Evolutionary conservation across 1,140 invertebrate species (phyloP).

Genomic region (Orius insidiosus): DNA sequence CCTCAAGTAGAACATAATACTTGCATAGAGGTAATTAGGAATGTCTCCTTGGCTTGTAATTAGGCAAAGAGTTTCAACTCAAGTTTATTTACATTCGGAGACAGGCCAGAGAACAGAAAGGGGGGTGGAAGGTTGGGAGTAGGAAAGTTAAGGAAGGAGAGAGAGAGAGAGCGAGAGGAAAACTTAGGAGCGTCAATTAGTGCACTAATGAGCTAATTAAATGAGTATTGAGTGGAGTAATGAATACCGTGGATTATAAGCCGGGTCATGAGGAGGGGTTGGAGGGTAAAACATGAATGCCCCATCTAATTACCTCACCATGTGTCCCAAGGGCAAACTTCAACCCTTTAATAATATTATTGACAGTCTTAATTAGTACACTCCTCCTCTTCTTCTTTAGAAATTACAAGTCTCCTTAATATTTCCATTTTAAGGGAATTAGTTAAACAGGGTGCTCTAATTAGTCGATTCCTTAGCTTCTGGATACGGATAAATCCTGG

Average conservation of each 20-base stretch:
- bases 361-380: conserved; percentile 8
- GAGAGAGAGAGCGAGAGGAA: conserved; percentile 3
- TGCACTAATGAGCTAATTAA: conserved; percentile 20
- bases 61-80: no score
- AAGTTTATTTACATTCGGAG: background rate
- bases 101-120: background rate
- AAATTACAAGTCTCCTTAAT: conserved; percentile 5
- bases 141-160: conserved; percentile 2
- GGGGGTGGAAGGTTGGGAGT: background rate
- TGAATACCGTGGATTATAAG: conserved; percentile 18
- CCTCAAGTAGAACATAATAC: no score
- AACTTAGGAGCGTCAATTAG: conserved; percentile 18
- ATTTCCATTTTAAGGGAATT: conserved; percentile 4
- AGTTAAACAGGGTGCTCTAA: conserved; percentile 5
- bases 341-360: conserved; percentile 9
- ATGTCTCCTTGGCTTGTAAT: no score
- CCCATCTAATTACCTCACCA: conserved; percentile 7
- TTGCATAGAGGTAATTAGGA: no score
- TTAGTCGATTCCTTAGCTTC: conserved; percentile 2
- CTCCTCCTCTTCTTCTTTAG: background rate
- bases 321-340: conserved; percentile 8
- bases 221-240: conserved; percentile 19
- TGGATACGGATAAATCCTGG: no score
- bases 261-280: background rate
- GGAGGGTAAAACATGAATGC: background rate